Evolutionary conservation across 2,888 invertebrate genomes (phyloP).

Genomic region (Protodeltote pygarga): DNA sequence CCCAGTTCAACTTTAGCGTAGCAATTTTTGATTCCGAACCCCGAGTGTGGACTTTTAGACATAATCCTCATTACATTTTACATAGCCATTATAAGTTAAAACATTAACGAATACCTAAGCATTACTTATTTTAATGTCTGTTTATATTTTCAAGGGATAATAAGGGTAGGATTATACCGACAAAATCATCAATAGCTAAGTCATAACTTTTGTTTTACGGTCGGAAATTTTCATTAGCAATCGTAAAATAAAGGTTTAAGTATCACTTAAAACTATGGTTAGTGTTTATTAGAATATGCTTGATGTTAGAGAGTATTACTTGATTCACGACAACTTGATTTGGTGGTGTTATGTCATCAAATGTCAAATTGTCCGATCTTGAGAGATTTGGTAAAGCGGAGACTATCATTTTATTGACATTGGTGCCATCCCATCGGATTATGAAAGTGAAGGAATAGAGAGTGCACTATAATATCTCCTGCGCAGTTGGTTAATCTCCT

Average conservation of each 20-base stretch:
- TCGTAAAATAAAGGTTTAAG: constrained; percentile 37
- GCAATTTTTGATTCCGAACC: too few relatives aligned
- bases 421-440: too few relatives aligned
- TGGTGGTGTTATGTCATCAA: background rate
- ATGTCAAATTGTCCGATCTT: too few relatives aligned
- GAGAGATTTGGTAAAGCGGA: too few relatives aligned
- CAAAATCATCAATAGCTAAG: constrained; percentile 40
- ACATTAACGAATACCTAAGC: constrained; percentile 29
- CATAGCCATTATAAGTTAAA: constrained; percentile 29
- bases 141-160: constrained; percentile 44
- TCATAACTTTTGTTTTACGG: constrained; percentile 38
- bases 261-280: constrained; percentile 33
- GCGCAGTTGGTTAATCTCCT: too few relatives aligned
- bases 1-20: too few relatives aligned
- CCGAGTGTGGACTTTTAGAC: background rate
- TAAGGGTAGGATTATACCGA: constrained; percentile 43
- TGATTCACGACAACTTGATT: background rate
- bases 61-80: constrained; percentile 7
- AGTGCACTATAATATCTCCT: too few relatives aligned
- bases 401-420: too few relatives aligned
- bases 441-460: too few relatives aligned
- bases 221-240: constrained; percentile 38
- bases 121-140: constrained; percentile 31
- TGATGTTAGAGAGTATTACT: constrained; percentile 6
- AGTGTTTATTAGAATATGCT: constrained; percentile 19